Evolutionary conservation across 2,888 invertebrate genomes (phyloP).

Genomic region (Ceriagrion tenellum): DNA sequence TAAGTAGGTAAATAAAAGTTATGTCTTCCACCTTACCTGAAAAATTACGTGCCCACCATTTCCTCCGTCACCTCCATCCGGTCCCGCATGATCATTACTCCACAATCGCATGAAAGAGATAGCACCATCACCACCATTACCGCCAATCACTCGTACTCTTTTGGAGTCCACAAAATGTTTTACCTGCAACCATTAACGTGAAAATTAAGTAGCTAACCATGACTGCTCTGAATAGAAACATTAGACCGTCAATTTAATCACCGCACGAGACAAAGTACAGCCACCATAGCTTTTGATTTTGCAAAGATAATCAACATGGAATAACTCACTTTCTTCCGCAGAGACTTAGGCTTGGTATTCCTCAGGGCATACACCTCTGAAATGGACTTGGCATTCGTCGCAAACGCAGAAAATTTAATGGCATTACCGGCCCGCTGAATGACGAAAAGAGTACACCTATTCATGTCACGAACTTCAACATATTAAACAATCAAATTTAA

Average conservation of each 20-base stretch:
- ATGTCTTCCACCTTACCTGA: slow-evolving; percentile 77
- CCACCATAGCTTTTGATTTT: slow-evolving; percentile 22
- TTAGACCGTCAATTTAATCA: no score
- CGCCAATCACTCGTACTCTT: slow-evolving; percentile 85
- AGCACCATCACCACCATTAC: slow-evolving; percentile 95
- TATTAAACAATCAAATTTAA: background rate
- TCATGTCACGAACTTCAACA: background rate
- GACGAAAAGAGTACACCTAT: background rate
- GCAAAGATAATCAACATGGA: slow-evolving; percentile 45
- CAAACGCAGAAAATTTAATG: background rate
- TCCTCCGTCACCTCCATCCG: slow-evolving; percentile 98
- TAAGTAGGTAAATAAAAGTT: no score
- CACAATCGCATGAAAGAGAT: slow-evolving; percentile 91
- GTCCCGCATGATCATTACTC: slow-evolving; percentile 93
- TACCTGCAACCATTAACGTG: slow-evolving; percentile 75
- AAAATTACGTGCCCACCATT: slow-evolving; percentile 96
- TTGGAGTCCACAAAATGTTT: slow-evolving; percentile 87
- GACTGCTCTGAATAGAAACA: background rate
- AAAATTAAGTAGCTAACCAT: background rate
- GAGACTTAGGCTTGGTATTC: slow-evolving; percentile 79
- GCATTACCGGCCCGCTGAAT: background rate
- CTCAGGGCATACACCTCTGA: slow-evolving; percentile 75
- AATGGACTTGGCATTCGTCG: background rate
- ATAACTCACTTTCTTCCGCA: slow-evolving; percentile 76
- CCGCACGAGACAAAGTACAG: slow-evolving; percentile 72